Evolutionary conservation across 1,140 invertebrate species (phyloP), one percentile per base, ranked within the genome.

Genomic region (Heterodera carotae): DNA sequence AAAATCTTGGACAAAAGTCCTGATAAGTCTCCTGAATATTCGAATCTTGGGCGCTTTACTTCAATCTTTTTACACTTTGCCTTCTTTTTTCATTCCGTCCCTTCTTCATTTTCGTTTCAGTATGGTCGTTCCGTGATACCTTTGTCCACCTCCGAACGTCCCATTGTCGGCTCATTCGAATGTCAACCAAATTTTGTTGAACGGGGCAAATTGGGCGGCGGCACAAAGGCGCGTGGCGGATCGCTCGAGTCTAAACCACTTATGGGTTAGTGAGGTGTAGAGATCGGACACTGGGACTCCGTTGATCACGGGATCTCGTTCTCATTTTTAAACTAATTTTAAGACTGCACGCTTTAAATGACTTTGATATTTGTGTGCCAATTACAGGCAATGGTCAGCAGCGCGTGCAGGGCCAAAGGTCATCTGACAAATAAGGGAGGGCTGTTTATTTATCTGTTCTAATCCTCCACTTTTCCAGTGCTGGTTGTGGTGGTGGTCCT

Each of bases 121-220:
- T 74, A 62, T 74, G 72, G 72, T 15, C 72, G 72, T 64, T 64
- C 72, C 12, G 64, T 53, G 3, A 64, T 74, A 12, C 33, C 64
- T 1, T 74, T 64, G 27, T 25, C 72, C 33, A 29, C 53, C 12
- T 59, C 56, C 22, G 76, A 80, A 2, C 67, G 79, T 22, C 78
- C 60, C 56, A 66, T 79, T 22, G 53, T 81, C 48, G 71, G 69
- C 3, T 80, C 78, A 6, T 59, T 80, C 36, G 79, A 80, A 74
- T 81, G 69, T 2, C 60, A 69, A 12, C 27, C 53, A 56, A 72
- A 43, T 75, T 74, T 36, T 15, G 77, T 74, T 48, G 43, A 83
- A 62, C 25, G 79, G 22, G 31, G 15, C 60, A 60, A 39, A 75
- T 75, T 31, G 73, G 59, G 2, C 70, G 79, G 29, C 39, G 71